Evolutionary conservation across 2,797 vertebrate species (phyloP).

Genomic region (Rhinella marina): DNA sequence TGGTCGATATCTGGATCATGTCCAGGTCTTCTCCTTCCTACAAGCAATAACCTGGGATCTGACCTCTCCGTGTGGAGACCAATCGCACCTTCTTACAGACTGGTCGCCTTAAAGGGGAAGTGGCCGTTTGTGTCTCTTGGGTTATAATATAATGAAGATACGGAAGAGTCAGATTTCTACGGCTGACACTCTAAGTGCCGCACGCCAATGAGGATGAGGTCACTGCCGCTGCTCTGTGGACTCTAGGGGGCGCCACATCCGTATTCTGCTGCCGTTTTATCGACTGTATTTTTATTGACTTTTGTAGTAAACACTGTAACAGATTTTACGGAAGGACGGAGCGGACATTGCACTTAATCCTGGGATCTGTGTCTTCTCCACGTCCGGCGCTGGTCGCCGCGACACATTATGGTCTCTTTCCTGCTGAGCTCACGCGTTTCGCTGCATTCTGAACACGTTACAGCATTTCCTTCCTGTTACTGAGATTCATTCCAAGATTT

Average conservation of each 20-base stretch:
- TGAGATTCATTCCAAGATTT: background rate
- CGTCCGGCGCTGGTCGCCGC: conserved; percentile 16
- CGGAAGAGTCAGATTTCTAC: background rate
- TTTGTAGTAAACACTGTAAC: conserved; percentile 47
- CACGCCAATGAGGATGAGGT: background rate
- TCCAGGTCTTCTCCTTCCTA: background rate
- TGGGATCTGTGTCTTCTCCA: background rate
- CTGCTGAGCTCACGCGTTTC: background rate
- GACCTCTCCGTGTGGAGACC: background rate
- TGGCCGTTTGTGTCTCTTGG: background rate
- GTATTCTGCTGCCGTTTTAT: conserved; percentile 28
- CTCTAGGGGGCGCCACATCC: background rate
- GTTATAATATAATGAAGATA: background rate
- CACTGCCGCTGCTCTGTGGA: background rate
- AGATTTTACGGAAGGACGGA: conserved; percentile 16
- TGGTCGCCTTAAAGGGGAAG: conserved; percentile 35
- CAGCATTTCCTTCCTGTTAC: conserved; percentile 12
- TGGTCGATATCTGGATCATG: background rate
- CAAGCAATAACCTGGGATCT: background rate
- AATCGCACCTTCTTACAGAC: conserved; percentile 19
- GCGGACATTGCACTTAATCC: conserved; percentile 38
- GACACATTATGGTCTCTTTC: background rate
- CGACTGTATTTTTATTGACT: conserved; percentile 15
- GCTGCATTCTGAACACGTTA: background rate
- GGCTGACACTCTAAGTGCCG: too few species aligned